A percentile compares a stretch with the other conserved stretches of the same genome.
These are phyloP conservation scores for Poeciliopsis turrubarensis DNA, from an alignment of 2,113 vertebrate species.

Conservation along the genomic window DNA sequence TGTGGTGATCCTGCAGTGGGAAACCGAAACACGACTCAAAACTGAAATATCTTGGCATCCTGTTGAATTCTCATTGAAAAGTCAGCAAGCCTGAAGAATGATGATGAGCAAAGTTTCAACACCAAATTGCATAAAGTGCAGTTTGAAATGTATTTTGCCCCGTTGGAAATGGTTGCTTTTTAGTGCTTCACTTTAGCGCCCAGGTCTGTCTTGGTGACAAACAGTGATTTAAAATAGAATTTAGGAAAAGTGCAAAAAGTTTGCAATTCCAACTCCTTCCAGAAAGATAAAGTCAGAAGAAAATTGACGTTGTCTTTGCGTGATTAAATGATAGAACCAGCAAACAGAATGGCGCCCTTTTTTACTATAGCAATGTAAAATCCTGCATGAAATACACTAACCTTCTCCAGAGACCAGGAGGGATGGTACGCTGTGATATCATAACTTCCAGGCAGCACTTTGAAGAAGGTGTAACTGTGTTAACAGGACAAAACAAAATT, in stretches of 20 bases:
- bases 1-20: not conserved
- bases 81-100: not conserved
- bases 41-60: not conserved
- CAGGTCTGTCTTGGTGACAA: too few relatives aligned
- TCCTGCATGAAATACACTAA: slow-evolving; percentile 56
- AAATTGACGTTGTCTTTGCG: not conserved
- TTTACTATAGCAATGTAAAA: not conserved
- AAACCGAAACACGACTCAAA: not conserved
- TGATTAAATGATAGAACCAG: not conserved
- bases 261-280: too few relatives aligned
- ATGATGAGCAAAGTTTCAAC: not conserved
- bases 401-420: slow-evolving; percentile 92
- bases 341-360: not conserved
- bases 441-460: slow-evolving; percentile 94
- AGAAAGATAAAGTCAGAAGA: too few relatives aligned
- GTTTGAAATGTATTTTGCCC: too few relatives aligned
- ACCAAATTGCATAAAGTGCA: too few relatives aligned
- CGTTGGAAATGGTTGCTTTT: too few relatives aligned
- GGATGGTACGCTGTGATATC: slow-evolving; percentile 92
- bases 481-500: not conserved
- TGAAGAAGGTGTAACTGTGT: slow-evolving; percentile 91
- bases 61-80: not conserved
- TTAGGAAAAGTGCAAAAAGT: too few relatives aligned
- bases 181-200: too few relatives aligned
- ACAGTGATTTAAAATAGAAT: too few relatives aligned